These are phyloP conservation scores for Cecropterus lyciades DNA, from an alignment of 1,140 invertebrate genomes.

Conservation along the genomic window DNA sequence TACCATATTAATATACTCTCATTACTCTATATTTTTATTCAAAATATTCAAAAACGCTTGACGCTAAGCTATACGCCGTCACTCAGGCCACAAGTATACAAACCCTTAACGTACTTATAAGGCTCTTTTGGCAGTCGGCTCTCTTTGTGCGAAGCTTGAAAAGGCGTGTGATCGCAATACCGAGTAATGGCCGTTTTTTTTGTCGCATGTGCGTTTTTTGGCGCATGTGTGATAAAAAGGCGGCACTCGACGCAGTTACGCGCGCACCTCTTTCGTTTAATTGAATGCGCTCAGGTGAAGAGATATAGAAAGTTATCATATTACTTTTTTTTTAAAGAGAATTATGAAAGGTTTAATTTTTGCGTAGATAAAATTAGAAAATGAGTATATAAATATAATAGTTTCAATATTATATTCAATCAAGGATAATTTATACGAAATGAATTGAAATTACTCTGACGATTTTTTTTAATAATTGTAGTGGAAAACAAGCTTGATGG, in stretches of 20 bases:
- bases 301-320: neutral
- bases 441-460: too few species aligned
- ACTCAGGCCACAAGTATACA: slow-evolving; percentile 39
- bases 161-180: slow-evolving; percentile 64
- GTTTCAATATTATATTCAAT: too few species aligned
- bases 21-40: too few species aligned
- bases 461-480: too few species aligned
- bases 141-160: slow-evolving; percentile 59
- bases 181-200: slow-evolving; percentile 54
- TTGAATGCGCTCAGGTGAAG: slow-evolving; percentile 37
- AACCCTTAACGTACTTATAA: slow-evolving; percentile 48
- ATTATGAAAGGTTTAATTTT: neutral
- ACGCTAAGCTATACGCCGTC: slow-evolving; percentile 30
- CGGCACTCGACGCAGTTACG: slow-evolving; percentile 43
- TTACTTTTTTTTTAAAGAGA: slow-evolving; percentile 5
- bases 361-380: neutral
- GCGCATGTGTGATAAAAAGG: slow-evolving; percentile 62
- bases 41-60: slow-evolving; percentile 2
- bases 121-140: slow-evolving; percentile 49
- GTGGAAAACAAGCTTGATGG: too few species aligned
- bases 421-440: too few species aligned
- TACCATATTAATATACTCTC: too few species aligned
- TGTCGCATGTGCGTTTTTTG: slow-evolving; percentile 57
- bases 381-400: too few species aligned
- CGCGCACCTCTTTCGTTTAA: slow-evolving; percentile 43